Evolutionary conservation across 2,888 invertebrate species (phyloP).

Genomic region (Drepanosiphum platanoidis): DNA sequence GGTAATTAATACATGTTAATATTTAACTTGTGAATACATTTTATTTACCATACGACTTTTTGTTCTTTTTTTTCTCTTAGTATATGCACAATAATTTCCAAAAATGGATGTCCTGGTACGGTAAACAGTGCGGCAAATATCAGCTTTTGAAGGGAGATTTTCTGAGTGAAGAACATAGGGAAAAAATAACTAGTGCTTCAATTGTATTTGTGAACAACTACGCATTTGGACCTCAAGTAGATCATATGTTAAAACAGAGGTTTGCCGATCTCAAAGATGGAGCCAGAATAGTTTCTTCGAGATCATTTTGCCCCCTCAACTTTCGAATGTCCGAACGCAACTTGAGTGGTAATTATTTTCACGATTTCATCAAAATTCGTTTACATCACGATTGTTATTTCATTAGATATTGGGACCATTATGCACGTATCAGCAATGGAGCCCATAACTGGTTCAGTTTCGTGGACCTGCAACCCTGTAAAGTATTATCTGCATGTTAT

Average conservation of each 20-base stretch:
- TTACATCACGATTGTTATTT: constrained; percentile 31
- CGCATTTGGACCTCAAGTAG: constrained; percentile 97
- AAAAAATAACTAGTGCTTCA: constrained; percentile 92
- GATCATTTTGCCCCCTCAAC: constrained; percentile 98
- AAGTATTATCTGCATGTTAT: constrained; percentile 98
- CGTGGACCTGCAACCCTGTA: constrained; percentile 99
- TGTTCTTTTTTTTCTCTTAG: constrained; percentile 68
- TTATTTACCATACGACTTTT: neutral
- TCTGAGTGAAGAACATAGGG: constrained; percentile 88
- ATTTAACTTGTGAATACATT: neutral
- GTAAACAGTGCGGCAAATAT: constrained; percentile 92
- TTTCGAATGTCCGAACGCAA: constrained; percentile 98
- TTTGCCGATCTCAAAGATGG: constrained; percentile 96
- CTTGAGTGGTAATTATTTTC: constrained; percentile 76
- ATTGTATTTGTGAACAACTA: constrained; percentile 99
- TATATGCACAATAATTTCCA: constrained; percentile 90
- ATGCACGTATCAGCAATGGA: constrained; percentile 98
- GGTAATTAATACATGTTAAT: constrained; percentile 71
- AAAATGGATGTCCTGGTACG: constrained; percentile 98
- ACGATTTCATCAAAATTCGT: constrained; percentile 45
- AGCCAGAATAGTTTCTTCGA: constrained; percentile 96
- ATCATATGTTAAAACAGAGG: constrained; percentile 94
- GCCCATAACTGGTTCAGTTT: constrained; percentile 93
- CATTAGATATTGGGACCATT: constrained; percentile 92
- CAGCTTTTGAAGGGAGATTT: constrained; percentile 95